Evolutionary conservation across 2,113 vertebrate species (phyloP).

Genomic region (Micromys minutus): DNA sequence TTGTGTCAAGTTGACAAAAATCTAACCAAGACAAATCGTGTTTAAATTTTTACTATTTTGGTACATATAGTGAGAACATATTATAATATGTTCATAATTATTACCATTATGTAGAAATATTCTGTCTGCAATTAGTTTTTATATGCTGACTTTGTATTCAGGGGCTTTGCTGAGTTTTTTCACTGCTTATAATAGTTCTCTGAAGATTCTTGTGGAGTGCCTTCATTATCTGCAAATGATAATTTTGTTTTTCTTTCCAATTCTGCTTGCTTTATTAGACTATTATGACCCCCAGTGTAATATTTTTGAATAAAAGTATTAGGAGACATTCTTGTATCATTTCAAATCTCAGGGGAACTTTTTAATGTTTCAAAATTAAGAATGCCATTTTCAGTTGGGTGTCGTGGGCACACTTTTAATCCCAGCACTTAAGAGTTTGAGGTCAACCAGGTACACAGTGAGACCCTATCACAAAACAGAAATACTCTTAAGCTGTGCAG

Average conservation of each 20-base stretch:
- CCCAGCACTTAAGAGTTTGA: neutral
- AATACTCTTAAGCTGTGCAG: neutral
- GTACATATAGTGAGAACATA: neutral
- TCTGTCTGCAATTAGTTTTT: neutral
- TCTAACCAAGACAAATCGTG: neutral
- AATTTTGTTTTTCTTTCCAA: neutral
- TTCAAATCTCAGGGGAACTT: neutral
- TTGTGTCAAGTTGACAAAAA: neutral
- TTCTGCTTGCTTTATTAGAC: neutral
- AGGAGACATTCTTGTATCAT: neutral
- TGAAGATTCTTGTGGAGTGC: neutral
- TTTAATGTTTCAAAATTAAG: neutral
- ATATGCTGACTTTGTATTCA: constrained; percentile 11
- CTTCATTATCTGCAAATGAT: neutral
- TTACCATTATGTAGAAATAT: constrained; percentile 11
- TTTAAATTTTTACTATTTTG: neutral
- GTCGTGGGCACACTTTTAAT: neutral
- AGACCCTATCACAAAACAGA: neutral
- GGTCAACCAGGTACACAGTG: neutral
- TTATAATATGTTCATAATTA: neutral
- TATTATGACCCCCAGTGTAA: neutral
- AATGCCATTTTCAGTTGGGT: neutral
- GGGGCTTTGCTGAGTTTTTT: neutral
- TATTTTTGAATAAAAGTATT: neutral
- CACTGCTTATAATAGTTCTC: neutral